Conservation (phyloP, 2,113 vertebrate species). For the Xenus cinereus region DNA sequence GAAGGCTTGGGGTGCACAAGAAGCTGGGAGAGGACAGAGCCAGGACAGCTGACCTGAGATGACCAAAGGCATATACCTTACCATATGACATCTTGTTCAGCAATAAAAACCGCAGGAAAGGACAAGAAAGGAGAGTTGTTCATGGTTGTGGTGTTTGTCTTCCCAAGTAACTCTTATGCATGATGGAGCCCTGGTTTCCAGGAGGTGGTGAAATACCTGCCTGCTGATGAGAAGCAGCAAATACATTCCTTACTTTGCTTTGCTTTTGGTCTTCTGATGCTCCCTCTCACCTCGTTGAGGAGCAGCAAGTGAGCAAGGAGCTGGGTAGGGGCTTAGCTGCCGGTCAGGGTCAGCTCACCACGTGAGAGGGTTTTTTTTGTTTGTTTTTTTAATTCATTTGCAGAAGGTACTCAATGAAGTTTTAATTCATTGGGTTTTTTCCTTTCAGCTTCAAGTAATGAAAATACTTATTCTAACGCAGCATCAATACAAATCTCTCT, state of each 20-base stretch:
- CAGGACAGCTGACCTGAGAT: not conserved
- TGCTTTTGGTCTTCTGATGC: not conserved
- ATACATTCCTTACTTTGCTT: not conserved
- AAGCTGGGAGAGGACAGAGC: not conserved
- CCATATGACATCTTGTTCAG: fast-evolving
- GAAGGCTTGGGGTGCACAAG: not conserved
- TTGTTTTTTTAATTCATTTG: not conserved
- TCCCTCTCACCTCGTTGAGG: not conserved
- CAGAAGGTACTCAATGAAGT: not conserved
- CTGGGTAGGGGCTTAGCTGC: not conserved
- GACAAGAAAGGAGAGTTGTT: not conserved
- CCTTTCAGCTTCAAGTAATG: not conserved
- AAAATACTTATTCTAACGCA: not conserved
- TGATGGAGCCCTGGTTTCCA: not conserved
- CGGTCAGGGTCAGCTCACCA: not conserved
- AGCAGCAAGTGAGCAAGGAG: not conserved
- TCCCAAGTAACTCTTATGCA: fast-evolving
- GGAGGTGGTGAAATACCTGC: not conserved
- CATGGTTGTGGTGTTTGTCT: not conserved
- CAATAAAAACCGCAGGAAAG: not conserved
- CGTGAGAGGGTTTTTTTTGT: fast-evolving
- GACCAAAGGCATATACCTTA: not conserved
- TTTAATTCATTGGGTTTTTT: not conserved
- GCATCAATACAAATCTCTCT: not conserved
- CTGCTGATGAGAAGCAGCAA: not conserved